A percentile compares a stretch with the other conserved stretches of the same genome.
These are phyloP conservation scores for Pandion haliaetus DNA, from an alignment of 2,113 vertebrate species.

Conservation along the genomic window DNA sequence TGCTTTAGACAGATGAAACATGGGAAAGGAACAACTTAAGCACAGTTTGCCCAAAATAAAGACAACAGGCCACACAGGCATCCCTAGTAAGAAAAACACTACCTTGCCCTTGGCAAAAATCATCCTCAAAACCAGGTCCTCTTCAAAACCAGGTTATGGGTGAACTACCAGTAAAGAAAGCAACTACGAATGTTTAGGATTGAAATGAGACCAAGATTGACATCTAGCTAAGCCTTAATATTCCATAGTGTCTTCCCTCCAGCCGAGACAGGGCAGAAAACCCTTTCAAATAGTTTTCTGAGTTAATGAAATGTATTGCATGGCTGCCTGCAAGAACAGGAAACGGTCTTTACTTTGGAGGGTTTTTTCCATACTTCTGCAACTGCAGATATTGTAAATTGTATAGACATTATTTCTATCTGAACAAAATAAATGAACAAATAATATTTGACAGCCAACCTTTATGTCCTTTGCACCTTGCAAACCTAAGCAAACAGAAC, in stretches of 20 bases:
- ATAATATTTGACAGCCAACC: neutral
- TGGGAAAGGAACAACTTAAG: neutral
- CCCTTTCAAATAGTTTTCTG: neutral
- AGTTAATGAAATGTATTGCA: neutral
- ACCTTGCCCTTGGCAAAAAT: neutral
- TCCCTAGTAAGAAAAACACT: neutral
- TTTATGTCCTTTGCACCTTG: neutral
- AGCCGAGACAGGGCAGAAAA: neutral
- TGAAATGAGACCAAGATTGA: neutral
- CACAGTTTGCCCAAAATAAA: neutral
- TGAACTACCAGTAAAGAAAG: neutral
- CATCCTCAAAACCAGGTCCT: neutral
- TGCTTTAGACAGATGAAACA: neutral
- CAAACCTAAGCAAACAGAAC: neutral
- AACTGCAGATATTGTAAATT: neutral
- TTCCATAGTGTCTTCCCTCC: neutral
- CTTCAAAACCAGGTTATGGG: neutral
- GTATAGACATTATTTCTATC: neutral
- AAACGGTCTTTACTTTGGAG: neutral
- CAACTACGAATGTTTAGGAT: fast-evolving
- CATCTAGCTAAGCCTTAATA: neutral
- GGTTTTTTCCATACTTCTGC: neutral
- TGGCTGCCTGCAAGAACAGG: neutral
- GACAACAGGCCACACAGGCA: neutral
- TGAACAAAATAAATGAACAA: neutral